phyloP scores from a whole-genome alignment of 2,888 invertebrate species.

The Chironomus tentans region DNA sequence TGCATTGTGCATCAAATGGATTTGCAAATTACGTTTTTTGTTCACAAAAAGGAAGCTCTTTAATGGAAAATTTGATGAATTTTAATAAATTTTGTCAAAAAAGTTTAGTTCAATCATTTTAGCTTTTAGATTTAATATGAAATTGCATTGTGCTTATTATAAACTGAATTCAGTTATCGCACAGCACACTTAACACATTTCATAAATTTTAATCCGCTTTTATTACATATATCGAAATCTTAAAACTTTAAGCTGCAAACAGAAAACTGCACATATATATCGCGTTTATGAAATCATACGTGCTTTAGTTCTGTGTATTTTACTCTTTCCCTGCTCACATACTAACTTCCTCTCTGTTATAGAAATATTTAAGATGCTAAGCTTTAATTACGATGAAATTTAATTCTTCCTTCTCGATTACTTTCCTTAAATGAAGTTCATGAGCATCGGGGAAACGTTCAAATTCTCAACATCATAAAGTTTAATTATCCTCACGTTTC shows the following conservation, averaged over 20 bases:
- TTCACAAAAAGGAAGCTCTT: not conserved
- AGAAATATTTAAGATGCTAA: not conserved
- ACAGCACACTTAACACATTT: not conserved
- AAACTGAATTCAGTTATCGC: not conserved
- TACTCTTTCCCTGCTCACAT: not conserved
- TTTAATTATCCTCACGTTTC: constrained; percentile 15
- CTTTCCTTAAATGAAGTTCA: not conserved
- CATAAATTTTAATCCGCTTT: not conserved
- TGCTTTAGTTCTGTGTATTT: not conserved
- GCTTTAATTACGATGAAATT: not conserved
- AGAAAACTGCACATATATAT: too few relatives aligned
- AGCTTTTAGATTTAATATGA: too few relatives aligned
- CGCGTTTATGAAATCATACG: not conserved
- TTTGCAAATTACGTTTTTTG: not conserved
- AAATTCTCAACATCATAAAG: not conserved
- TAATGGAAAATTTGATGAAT: not conserved
- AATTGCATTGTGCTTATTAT: too few relatives aligned
- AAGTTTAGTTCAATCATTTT: too few relatives aligned
- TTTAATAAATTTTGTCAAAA: too few relatives aligned
- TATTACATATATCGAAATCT: not conserved
- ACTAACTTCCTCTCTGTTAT: not conserved
- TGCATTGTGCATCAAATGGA: not conserved
- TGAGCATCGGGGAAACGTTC: not conserved
- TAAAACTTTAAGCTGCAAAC: not conserved
- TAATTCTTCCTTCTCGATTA: not conserved